phyloP scores from a whole-genome alignment of 1,140 invertebrate species.

The Telenomus remus region DNA sequence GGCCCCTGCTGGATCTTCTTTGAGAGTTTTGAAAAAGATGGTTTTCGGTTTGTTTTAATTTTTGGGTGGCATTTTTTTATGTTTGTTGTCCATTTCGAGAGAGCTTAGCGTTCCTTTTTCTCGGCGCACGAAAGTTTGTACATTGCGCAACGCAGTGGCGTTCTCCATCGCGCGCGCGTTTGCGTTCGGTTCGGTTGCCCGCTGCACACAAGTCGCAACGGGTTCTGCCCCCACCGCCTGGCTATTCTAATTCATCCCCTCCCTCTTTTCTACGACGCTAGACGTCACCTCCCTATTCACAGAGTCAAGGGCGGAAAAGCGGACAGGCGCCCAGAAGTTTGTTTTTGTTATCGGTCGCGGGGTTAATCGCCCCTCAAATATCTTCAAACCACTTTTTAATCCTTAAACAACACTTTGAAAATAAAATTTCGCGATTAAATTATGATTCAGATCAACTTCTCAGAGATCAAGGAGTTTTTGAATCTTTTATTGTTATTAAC shows the following conservation, averaged over 20 bases:
- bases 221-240: conserved; percentile 43
- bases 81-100: conserved; percentile 25
- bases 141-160: conserved; percentile 69
- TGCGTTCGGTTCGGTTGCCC: conserved; percentile 25
- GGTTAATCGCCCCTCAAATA: no score
- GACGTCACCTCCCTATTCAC: background rate
- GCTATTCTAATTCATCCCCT: conserved; percentile 47
- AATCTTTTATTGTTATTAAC: no score
- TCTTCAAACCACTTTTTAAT: no score
- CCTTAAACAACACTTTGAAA: no score
- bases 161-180: conserved; percentile 51
- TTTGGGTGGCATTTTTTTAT: conserved; percentile 25
- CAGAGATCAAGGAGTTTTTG: no score
- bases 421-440: no score
- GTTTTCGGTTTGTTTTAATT: conserved; percentile 19
- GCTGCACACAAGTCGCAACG: conserved; percentile 59
- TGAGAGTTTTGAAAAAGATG: no score
- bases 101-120: conserved; percentile 50
- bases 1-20: no score
- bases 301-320: background rate
- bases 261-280: conserved; percentile 10
- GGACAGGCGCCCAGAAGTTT: background rate
- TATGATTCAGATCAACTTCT: no score
- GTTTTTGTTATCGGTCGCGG: background rate
- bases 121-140: conserved; percentile 64